Base-by-base conservation (phyloP, 1,140 invertebrate genomes). In the Drosophila nigromelanica region DNA sequence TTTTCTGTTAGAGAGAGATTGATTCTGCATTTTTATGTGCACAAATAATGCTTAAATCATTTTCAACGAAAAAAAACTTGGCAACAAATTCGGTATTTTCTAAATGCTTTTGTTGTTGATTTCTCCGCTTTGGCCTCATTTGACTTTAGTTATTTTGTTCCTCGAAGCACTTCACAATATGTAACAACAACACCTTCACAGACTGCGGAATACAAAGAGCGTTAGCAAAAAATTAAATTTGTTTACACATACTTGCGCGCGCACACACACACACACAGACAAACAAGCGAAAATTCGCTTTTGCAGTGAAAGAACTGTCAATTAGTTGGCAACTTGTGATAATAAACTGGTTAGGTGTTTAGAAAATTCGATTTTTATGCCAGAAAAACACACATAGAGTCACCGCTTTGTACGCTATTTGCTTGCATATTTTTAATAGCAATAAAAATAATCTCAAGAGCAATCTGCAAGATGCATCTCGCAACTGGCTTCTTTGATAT, bases 181-280 rank as follows among this genome's bases (percentile, higher is more conserved):
- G 52, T 37, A 30, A 51, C 54, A 69, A 54, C 18, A 76, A 71
- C 42, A 71, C 18, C 24, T 62, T 45, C 14, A 42, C 68, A 42
- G 59, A 42, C 50, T 50, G 24, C 14, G 12, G 55, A 60, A 85
- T 67, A 80, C 47, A 45, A 51, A 52, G 42, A 80, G 55, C 5
- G 61, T 68, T 74, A 85, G 76, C 76, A 86, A 73, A 74, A 86
- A 87, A 86, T 81, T 86, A 48, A 86, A 81, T 86, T 86, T 81
- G 74, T 86, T 80, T 86, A 78, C 68, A 67, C 77, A 67, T 50
- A 62, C 61, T 58, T 45, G 59, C 40, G 50, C 76, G 59, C 73
- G 62, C 50, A 63, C 55, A 50, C 51, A 67, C 40, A 58, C 62
- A 76, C 11, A 56, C 42, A 50, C 60, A 40, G 40, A 50, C 27